Percentiles rank a stretch among this genome's conserved stretches.
Conservation (phyloP, 2,113 vertebrate species). For the Phrynocephalus versicolor region DNA sequence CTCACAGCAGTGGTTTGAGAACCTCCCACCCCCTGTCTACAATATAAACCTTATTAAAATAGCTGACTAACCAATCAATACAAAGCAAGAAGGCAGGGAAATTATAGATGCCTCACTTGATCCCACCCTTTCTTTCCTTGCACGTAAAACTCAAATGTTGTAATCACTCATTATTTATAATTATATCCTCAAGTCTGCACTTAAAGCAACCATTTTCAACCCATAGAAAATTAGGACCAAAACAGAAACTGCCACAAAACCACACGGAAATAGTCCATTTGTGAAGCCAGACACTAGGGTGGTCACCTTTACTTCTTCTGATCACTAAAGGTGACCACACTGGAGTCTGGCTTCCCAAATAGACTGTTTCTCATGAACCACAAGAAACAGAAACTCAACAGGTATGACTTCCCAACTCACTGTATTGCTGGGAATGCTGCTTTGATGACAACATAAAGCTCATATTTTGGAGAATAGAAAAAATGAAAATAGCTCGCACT, state of each 20-base stretch:
- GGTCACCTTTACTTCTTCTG: background rate
- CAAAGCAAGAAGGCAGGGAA: constrained; percentile 35
- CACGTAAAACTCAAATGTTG: constrained; percentile 52
- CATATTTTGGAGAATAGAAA: background rate
- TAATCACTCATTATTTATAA: constrained; percentile 70
- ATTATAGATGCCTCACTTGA: constrained; percentile 42
- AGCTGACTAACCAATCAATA: constrained; percentile 60
- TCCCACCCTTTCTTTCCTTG: constrained; percentile 48
- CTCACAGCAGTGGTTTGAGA: constrained; percentile 34
- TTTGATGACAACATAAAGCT: background rate
- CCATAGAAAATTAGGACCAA: constrained; percentile 8
- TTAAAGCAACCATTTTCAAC: constrained; percentile 44
- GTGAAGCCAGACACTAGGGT: background rate
- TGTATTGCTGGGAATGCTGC: background rate
- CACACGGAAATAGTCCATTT: background rate
- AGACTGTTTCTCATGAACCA: too few relatives aligned
- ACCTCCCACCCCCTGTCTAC: constrained; percentile 48
- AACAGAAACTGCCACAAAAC: background rate
- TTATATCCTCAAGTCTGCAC: constrained; percentile 57
- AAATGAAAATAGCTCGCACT: background rate
- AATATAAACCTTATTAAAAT: constrained; percentile 70
- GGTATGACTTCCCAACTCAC: background rate
- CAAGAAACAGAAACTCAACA: too few relatives aligned
- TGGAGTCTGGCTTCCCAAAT: too few relatives aligned
- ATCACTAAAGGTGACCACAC: too few relatives aligned